Conservation (phyloP, 2,888 invertebrate species). For the Reticulitermes lucifugus region DNA sequence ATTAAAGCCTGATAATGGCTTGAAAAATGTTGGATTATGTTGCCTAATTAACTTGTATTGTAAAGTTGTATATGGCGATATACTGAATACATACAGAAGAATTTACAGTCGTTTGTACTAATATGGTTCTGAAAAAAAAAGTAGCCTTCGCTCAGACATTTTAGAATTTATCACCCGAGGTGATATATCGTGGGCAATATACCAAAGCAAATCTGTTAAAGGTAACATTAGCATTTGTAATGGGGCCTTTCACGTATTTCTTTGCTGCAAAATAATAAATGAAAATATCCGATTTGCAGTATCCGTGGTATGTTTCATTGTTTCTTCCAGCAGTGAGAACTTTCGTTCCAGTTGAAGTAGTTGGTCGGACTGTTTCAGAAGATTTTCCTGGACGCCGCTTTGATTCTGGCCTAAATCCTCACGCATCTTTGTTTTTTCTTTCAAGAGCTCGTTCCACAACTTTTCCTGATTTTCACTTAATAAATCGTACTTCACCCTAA, state of each 20-base stretch:
- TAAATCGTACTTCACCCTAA: neutral
- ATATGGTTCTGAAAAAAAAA: no score
- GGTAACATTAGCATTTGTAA: no score
- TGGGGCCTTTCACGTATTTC: neutral
- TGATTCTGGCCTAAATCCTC: neutral
- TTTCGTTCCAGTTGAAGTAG: neutral
- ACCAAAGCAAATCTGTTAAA: no score
- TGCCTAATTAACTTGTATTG: no score
- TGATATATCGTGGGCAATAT: no score
- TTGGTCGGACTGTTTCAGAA: neutral
- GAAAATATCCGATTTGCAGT: conserved; percentile 13
- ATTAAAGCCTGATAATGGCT: no score
- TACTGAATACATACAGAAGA: no score
- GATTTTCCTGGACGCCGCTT: neutral
- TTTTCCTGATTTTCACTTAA: neutral
- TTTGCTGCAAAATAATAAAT: neutral
- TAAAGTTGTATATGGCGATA: no score
- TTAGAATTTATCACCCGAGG: no score
- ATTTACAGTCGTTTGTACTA: no score
- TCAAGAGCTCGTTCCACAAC: neutral
- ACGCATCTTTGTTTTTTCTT: neutral
- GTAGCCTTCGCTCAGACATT: no score
- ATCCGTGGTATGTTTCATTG: neutral
- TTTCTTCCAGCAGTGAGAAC: neutral
- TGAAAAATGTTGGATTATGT: no score